phyloP scores from a whole-genome alignment of 2,113 vertebrate genomes.

The Pelecanus crispus region DNA sequence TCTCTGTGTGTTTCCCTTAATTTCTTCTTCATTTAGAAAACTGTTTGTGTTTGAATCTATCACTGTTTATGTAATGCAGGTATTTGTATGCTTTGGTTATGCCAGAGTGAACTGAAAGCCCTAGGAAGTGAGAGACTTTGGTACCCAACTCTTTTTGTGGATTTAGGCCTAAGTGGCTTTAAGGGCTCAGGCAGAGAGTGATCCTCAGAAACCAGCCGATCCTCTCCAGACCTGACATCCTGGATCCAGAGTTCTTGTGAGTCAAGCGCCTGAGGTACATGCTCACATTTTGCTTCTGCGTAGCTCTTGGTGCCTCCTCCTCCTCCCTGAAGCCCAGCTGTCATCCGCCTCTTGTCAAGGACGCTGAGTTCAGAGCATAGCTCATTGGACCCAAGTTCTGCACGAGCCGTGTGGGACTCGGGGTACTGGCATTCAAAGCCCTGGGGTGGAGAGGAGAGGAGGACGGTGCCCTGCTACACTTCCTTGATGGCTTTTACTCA shows the following conservation, averaged over 20 bases:
- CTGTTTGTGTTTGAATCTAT: not conserved
- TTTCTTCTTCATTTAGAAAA: not conserved
- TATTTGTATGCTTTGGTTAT: not conserved
- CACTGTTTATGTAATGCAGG: not conserved
- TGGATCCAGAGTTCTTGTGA: not conserved
- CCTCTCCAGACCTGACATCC: not conserved
- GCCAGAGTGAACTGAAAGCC: not conserved
- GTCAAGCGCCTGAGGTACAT: not conserved
- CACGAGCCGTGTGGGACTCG: accelerated
- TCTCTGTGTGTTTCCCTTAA: not conserved
- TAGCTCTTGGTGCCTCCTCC: accelerated
- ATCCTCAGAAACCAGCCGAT: not conserved
- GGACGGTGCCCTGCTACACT: not conserved
- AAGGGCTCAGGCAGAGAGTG: not conserved
- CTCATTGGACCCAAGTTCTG: accelerated
- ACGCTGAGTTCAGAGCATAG: not conserved
- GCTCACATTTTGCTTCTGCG: accelerated
- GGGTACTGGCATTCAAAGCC: accelerated
- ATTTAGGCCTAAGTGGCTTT: not conserved
- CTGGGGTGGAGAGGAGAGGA: not conserved
- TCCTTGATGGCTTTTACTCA: not conserved
- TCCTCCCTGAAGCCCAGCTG: not conserved
- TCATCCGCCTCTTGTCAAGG: not conserved
- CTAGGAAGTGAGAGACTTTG: not conserved
- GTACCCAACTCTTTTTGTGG: not conserved